Evolutionary conservation across 64 coral and sea anemone genomes (phyloP).

Genomic region (Actinia equina): DNA sequence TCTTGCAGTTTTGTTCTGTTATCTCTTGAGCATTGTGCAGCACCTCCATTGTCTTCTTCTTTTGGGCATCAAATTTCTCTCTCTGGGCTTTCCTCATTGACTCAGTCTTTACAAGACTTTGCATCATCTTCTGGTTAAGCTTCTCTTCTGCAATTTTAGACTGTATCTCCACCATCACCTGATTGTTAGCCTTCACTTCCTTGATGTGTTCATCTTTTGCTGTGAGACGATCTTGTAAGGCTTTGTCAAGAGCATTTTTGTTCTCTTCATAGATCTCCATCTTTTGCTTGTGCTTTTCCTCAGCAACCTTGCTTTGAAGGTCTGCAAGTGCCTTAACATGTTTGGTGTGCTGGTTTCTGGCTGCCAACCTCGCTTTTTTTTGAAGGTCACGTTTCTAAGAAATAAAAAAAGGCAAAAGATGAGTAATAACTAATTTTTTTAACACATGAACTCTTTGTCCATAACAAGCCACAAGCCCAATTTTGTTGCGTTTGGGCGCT

Average conservation of each 20-base stretch:
- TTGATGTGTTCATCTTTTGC: conserved; percentile 79
- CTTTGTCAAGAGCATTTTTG: conserved; percentile 58
- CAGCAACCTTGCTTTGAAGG: conserved; percentile 47
- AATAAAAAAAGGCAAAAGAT: background rate
- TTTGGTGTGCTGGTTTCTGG: conserved; percentile 41
- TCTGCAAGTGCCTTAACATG: conserved; percentile 54
- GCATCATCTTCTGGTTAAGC: conserved; percentile 65
- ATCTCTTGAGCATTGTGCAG: conserved; percentile 55
- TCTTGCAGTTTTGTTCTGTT: conserved; percentile 67
- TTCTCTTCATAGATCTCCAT: conserved; percentile 70
- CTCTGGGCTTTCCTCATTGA: conserved; percentile 51
- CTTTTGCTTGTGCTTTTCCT: conserved; percentile 82
- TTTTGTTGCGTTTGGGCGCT: too few relatives aligned
- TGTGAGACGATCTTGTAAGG: conserved; percentile 47
- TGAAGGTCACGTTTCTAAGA: conserved; percentile 50
- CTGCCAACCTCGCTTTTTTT: conserved; percentile 38
- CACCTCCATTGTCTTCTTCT: conserved; percentile 66
- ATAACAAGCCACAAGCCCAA: too few relatives aligned
- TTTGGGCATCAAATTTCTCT: conserved; percentile 65
- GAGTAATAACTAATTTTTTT: too few relatives aligned
- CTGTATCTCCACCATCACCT: conserved; percentile 54
- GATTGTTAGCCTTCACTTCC: conserved; percentile 56
- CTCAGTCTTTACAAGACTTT: conserved; percentile 63
- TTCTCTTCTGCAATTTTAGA: conserved; percentile 72
- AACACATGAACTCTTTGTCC: too few relatives aligned